These are phyloP conservation scores for Bergia puertoricense DNA, from an alignment of 92 coral and sea anemone species.

Conservation along the genomic window DNA sequence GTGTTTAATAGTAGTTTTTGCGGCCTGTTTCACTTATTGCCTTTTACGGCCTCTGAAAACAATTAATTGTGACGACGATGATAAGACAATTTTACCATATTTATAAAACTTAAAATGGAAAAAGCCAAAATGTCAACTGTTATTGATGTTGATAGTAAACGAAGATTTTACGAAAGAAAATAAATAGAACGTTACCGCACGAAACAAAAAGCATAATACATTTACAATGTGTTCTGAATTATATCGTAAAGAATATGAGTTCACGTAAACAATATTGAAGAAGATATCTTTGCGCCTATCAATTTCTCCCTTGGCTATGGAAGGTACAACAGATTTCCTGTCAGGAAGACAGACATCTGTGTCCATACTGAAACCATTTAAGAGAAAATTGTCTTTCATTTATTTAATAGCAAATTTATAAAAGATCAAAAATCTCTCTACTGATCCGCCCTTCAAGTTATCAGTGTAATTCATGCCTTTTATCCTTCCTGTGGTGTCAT, in stretches of 20 bases:
- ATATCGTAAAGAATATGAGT: too few species aligned
- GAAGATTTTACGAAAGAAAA: too few species aligned
- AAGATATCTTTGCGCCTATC: too few species aligned
- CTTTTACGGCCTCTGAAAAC: background rate
- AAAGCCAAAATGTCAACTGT: background rate
- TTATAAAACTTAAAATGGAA: background rate
- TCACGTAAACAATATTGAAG: too few species aligned
- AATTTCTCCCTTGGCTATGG: background rate
- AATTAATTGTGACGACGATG: background rate
- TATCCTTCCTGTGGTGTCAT: conserved; percentile 1
- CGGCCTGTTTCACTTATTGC: too few species aligned
- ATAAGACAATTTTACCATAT: background rate
- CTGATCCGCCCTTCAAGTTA: background rate
- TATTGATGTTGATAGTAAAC: background rate
- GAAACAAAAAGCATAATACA: background rate
- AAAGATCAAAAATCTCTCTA: background rate
- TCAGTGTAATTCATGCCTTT: background rate
- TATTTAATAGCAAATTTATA: background rate
- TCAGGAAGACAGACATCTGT: background rate
- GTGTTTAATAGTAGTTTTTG: too few species aligned
- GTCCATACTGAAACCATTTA: background rate
- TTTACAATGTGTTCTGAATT: too few species aligned
- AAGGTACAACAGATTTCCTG: background rate
- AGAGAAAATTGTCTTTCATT: background rate
- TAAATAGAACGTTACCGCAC: too few species aligned